Evolutionary conservation across 2,113 vertebrate species (phyloP), one percentile per base, ranked within the genome.

Genomic region (Salvelinus namaycush): DNA sequence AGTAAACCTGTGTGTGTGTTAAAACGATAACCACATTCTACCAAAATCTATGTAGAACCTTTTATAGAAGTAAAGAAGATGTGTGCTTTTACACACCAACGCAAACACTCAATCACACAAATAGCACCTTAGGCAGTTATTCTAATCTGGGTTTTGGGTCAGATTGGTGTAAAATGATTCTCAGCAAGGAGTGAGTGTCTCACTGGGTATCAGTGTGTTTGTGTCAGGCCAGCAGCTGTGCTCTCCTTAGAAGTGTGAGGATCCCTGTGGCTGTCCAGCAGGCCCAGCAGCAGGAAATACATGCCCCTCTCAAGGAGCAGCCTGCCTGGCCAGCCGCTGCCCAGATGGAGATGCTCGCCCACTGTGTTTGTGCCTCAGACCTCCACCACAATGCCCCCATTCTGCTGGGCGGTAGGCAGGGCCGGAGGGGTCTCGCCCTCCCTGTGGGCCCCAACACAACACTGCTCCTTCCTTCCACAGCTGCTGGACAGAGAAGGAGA

Each of bases 331-430:
- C 86, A 68, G 73, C 81, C 88, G 76, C 78, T 84, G 84, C 75
- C 83, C 86, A 91, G 88, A 91, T 86, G 88, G 89, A 88, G 74
- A 72, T 71, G 86, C 75, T 4, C 16, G 3, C 79, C 48, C 29
- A 49, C 76, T 22, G 79, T 77, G 76, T 80, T 81, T 77, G 73
- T 78, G 24, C 4, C 71, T 76, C 84, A 82, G 80, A 87, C 79
- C 79, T 77, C 76, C 71, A 79, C 72, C 77, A 89, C 89, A 92
- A 91, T 84, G 81, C 48, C 66, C 64, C 77, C 76, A 87, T 88
- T 92, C 87, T 91, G 76, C 81, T 76, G 74, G 67, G 75, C 57
- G 48, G 70, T 67, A 22, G 34, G 39, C 34, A n/a, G 24, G 48
- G 44, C 29, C 22, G 13, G 14, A 12, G 72, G 18, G 68, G 1